Percentiles rank a stretch among this genome's conserved stretches.
Evolutionary conservation across 30 jellyfish, hydroid and myxozoan genomes (phyloP).

Genomic region (Morbakka virulenta): DNA sequence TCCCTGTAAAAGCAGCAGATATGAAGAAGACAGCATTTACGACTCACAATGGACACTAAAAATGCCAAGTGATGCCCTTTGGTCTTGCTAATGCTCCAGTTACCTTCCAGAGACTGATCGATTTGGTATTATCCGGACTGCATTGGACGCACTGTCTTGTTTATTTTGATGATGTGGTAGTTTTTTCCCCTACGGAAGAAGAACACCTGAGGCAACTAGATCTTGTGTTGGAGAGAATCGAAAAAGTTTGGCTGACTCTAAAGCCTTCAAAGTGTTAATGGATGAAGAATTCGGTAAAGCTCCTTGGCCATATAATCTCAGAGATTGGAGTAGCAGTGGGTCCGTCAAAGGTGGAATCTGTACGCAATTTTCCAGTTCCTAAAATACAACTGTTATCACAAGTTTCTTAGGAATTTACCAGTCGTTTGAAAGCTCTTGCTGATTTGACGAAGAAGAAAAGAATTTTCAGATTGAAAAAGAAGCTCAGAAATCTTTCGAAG

Average conservation of each 20-base stretch:
- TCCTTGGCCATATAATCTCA: conserved; percentile 43
- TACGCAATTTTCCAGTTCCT: conserved; percentile 30
- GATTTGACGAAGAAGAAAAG: conserved; percentile 43
- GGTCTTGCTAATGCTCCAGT: conserved; percentile 37
- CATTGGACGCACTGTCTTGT: conserved; percentile 28
- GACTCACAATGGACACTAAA: conserved; percentile 6
- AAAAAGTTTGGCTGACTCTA: conserved; percentile 31
- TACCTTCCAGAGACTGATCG: conserved; percentile 23
- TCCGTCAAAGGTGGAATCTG: conserved; percentile 28
- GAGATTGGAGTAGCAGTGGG: conserved; percentile 24
- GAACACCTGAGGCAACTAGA: conserved; percentile 26
- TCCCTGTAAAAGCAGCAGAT: conserved; percentile 26
- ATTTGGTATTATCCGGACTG: conserved; percentile 14
- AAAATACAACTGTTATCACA: background rate
- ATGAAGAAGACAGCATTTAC: conserved; percentile 45
- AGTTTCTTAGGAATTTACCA: conserved; percentile 36
- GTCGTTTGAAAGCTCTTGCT: conserved; percentile 14
- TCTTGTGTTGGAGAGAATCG: conserved; percentile 22
- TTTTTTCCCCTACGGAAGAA: conserved; percentile 29
- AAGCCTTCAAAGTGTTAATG: conserved; percentile 42
- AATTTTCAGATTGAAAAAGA: conserved; percentile 27
- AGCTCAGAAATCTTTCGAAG: conserved; percentile 36
- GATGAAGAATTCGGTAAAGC: conserved; percentile 17
- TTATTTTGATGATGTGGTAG: conserved; percentile 29
- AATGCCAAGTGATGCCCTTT: conserved; percentile 34